Percentiles rank a stretch among this genome's conserved stretches.
phyloP scores from a whole-genome alignment of 2,797 vertebrate genomes.

The Gastrophryne carolinensis region DNA sequence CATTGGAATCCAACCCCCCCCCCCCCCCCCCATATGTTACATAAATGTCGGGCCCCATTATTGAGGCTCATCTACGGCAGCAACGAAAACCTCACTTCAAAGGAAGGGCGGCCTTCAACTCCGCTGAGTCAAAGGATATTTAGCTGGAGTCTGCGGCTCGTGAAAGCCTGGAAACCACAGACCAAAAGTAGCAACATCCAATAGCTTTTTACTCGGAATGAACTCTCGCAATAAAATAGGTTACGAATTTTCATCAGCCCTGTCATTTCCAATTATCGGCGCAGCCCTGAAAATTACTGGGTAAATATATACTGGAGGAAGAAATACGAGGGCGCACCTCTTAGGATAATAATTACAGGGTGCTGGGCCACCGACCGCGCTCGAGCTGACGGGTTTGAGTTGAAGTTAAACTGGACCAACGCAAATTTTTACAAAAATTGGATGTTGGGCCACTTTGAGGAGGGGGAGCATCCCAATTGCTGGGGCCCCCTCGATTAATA shows the following conservation, averaged over 20 bases:
- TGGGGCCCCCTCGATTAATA: too few relatives aligned
- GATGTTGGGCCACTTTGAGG: too few relatives aligned
- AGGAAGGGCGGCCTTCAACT: constrained; percentile 10
- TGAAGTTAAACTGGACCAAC: too few relatives aligned
- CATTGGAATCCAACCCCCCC: neutral
- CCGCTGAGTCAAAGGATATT: constrained; percentile 42
- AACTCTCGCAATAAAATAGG: constrained; percentile 26
- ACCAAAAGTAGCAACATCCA: constrained; percentile 25
- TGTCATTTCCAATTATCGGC: constrained; percentile 4
- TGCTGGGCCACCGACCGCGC: neutral
- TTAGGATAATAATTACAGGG: constrained; percentile 1
- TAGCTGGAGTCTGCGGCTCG: constrained; percentile 38
- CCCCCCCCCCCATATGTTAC: neutral
- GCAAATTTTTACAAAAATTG: too few relatives aligned
- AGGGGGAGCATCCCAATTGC: too few relatives aligned
- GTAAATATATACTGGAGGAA: constrained; percentile 1
- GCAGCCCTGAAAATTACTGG: neutral
- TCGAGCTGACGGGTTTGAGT: neutral
- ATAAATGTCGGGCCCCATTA: constrained; percentile 3
- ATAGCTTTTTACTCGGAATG: constrained; percentile 19
- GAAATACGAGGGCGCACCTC: neutral
- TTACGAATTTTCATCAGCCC: constrained; percentile 21
- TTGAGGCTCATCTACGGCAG: constrained; percentile 25
- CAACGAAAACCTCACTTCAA: constrained; percentile 26
- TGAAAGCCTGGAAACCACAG: constrained; percentile 36